Base-by-base conservation (phyloP, 2,113 vertebrate genomes). In the Holacanthus passer region DNA sequence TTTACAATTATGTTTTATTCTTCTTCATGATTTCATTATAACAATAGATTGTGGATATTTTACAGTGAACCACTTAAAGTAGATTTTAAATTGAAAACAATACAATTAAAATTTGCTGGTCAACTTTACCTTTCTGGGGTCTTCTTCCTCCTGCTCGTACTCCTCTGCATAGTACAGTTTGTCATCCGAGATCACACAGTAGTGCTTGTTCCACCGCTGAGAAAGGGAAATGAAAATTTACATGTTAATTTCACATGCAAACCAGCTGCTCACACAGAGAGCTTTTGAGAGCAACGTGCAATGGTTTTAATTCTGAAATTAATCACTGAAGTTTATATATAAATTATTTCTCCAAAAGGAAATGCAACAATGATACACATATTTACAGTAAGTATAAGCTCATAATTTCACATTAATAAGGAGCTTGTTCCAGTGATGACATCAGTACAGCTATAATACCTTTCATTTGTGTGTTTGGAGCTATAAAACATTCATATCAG, bases 161-260 rank as follows among this genome's bases (percentile, higher is more conserved):
- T 98, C 97, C 35, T 99, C 98, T 1, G 97, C 96, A 56, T 98
- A 99, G n/a, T 97, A 99, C 67, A 99, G 94, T 71, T 96, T 99
- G 87, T 96, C 96, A 12, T 96, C 96, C 4, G 96, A 96, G 71
- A 99, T 95, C 86, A 98, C 96, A 8, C 97, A 99, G 90, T 98
- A 99, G 92, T 99, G 98, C 31, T 94, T 95, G 81, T 97, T 96
- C 98, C 98, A 99, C 74, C 93, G 95, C 98, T 99, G 87, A 73
- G 37, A 78, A 1, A 66, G 29, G 32, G 14, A 74, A 47, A 35
- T 35, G 2, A 45, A 76, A 14, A 48, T n/a, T 24, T 4, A 39
- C 24, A 48, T 32, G 5, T 71, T 22, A 39, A 39, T n/a, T 13
- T 37, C 1, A 9, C 7, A 50, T 55, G 43, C 47, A 74, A 59